Percentiles rank a stretch among this genome's conserved stretches.
phyloP scores from a whole-genome alignment of 2,113 vertebrate species.

The Plectropomus leopardus region DNA sequence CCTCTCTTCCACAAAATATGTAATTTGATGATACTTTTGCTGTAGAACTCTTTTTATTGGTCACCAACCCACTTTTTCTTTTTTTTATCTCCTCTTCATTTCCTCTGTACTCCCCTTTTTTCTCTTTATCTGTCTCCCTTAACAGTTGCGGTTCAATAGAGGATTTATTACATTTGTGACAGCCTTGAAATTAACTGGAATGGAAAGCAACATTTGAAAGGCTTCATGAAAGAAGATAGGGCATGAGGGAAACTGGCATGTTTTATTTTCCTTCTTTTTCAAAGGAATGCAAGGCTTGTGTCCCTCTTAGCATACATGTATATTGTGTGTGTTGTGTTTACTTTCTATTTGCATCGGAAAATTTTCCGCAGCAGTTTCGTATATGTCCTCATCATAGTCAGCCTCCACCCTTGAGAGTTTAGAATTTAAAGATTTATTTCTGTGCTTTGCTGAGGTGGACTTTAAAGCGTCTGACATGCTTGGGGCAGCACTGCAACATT shows the following conservation, averaged over 20 bases:
- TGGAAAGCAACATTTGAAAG: conserved; percentile 62
- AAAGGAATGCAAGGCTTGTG: conserved; percentile 23
- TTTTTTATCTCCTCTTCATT: conserved; percentile 24
- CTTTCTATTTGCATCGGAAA: neutral
- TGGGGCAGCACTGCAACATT: neutral
- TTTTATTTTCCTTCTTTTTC: conserved; percentile 16
- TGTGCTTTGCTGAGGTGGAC: neutral
- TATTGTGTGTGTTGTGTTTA: neutral
- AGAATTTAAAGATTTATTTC: conserved; percentile 6
- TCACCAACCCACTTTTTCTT: conserved; percentile 1
- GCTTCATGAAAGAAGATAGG: conserved; percentile 33
- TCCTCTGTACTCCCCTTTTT: conserved; percentile 8
- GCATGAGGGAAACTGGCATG: neutral
- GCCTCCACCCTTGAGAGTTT: neutral
- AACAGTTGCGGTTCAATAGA: conserved; percentile 32
- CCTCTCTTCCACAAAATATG: neutral
- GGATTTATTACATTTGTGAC: conserved; percentile 56
- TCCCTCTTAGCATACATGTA: neutral
- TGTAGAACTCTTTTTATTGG: conserved; percentile 6
- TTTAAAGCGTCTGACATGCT: neutral
- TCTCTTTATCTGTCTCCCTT: conserved; percentile 11
- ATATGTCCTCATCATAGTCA: neutral
- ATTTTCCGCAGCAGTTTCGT: neutral
- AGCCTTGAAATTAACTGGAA: conserved; percentile 55
- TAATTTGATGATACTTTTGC: conserved; percentile 14